Evolutionary conservation across 2,888 invertebrate genomes (phyloP).

Genomic region (Gerris lacustris): DNA sequence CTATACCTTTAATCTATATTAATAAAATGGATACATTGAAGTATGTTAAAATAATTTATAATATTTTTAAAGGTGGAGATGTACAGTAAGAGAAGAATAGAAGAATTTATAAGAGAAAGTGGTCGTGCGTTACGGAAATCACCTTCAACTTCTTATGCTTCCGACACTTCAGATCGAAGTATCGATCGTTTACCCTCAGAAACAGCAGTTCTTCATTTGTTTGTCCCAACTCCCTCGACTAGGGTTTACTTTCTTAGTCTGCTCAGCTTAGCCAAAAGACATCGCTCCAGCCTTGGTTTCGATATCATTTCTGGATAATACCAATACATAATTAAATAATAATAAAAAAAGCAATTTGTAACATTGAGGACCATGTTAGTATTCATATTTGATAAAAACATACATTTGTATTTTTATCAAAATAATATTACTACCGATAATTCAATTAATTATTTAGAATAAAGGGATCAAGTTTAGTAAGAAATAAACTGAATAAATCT

Average conservation of each 20-base stretch:
- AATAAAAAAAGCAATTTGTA: too few species aligned
- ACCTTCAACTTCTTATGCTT: not conserved
- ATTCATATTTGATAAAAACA: too few species aligned
- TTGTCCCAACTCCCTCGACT: not conserved
- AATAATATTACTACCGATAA: too few species aligned
- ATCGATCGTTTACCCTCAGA: not conserved
- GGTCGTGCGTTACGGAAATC: slow-evolving; percentile 34
- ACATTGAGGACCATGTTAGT: too few species aligned
- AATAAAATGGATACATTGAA: too few species aligned
- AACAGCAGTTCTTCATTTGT: not conserved
- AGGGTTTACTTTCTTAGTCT: not conserved
- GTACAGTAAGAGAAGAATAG: slow-evolving; percentile 1
- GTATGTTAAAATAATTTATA: not conserved
- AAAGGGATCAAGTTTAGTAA: too few species aligned
- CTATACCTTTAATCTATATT: too few species aligned
- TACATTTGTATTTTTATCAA: too few species aligned
- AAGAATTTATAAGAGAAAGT: slow-evolving; percentile 39
- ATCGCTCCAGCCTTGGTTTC: not conserved
- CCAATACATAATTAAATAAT: too few species aligned
- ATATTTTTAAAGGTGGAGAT: slow-evolving; percentile 10
- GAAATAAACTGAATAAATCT: too few species aligned
- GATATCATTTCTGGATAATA: not conserved
- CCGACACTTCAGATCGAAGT: not conserved
- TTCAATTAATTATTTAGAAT: too few species aligned
- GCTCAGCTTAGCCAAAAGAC: not conserved